These are phyloP conservation scores for Acrobasis consociella DNA, from an alignment of 2,888 invertebrate genomes.

Conservation along the genomic window DNA sequence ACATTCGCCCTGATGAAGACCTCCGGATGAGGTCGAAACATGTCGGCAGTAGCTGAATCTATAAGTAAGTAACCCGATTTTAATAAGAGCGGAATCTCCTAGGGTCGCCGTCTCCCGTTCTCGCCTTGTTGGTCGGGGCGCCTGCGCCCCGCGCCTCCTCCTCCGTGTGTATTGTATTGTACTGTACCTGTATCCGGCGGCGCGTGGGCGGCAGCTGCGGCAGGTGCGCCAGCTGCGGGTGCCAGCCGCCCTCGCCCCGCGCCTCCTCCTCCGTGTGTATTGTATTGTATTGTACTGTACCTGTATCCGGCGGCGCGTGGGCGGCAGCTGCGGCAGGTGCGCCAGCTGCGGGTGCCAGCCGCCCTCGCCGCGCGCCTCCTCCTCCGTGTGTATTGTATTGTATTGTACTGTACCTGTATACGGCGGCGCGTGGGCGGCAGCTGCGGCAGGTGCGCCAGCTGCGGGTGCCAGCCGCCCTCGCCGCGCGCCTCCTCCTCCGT, in stretches of 20 bases:
- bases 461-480: slow-evolving; percentile 78
- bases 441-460: slow-evolving; percentile 83
- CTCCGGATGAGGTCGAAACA: too few relatives aligned
- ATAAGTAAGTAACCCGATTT: too few relatives aligned
- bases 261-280: slow-evolving; percentile 42
- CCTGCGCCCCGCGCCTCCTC: slow-evolving; percentile 37
- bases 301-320: slow-evolving; percentile 63
- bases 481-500: slow-evolving; percentile 39
- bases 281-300: too few relatives aligned
- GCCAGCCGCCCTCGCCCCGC: slow-evolving; percentile 62
- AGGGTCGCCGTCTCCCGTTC: too few relatives aligned
- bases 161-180: too few relatives aligned
- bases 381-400: too few relatives aligned
- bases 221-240: slow-evolving; percentile 84
- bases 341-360: slow-evolving; percentile 84
- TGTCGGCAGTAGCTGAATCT: too few relatives aligned
- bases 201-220: slow-evolving; percentile 81
- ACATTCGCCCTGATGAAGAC: too few relatives aligned
- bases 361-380: slow-evolving; percentile 37
- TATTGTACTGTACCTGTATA: too few relatives aligned
- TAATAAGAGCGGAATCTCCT: too few relatives aligned
- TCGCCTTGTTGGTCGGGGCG: too few relatives aligned
- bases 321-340: slow-evolving; percentile 82
- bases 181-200: slow-evolving; percentile 59
- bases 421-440: slow-evolving; percentile 73